Evolutionary conservation across 1,140 invertebrate genomes (phyloP), one percentile per base, ranked within the genome.

Genomic region (Teleogryllus occipitalis): DNA sequence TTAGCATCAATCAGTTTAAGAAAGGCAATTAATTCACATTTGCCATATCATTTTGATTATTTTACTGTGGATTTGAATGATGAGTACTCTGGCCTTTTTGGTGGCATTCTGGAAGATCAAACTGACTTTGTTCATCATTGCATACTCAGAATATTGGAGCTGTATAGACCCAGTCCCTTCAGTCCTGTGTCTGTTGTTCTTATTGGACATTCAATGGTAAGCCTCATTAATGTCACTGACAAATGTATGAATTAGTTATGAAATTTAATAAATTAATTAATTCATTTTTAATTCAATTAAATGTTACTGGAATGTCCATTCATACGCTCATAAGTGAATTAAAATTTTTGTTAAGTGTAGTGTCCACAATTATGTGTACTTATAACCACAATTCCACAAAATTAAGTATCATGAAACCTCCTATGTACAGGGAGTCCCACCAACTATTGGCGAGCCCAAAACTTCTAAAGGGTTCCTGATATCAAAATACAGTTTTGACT

Each of bases 191-290:
- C 91, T 74, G 89, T 97, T 76, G 88, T 97, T 73, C 83, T 97
- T 0, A 93, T 97, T 85, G 96, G 95, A 27, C 96, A 98, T 88
- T 97, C 96, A 7, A 96, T 97, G 94, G 95, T 95, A 88, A 89
- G 88, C 27, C 27, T 39, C 27, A 39, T 39, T 39, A 39, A 39
- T 39, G 27, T 39, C 27, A 39, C 27, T 39, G 27, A 85, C 49
- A 47, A 15, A 14, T 54, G 47, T 47, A 22, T 65, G 47, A n/a
- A 21, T 48, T n/a, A 47, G 14, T 78, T n/a, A 14, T 78, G 7
- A 21, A 76, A 3, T 21, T 76, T 76, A 46, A 18, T 72, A 72
- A 72, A 72, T 15, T 6, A 72, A 72, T 14, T 72, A 15, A 72
- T 72, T n/a, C 1, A 72, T 72, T 15, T 72, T 39, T 39, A 39